Conservation (phyloP, 2,888 invertebrate species). For the Dasysyrphus tricinctus region DNA sequence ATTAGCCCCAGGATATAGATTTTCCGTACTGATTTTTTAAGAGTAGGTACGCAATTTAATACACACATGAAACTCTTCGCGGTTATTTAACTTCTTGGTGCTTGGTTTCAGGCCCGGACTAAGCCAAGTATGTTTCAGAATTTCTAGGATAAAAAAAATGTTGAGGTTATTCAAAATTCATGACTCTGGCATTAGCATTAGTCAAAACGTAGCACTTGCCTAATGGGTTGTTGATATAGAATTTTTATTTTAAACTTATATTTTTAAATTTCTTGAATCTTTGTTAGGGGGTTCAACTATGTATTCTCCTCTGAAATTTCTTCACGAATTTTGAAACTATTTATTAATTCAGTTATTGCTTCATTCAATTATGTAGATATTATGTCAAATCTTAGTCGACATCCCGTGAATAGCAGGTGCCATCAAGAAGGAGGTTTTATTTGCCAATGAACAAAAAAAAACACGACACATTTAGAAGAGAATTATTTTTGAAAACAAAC, state of each 20-base stretch:
- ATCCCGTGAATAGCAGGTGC: background rate
- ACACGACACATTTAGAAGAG: background rate
- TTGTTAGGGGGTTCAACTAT: too few species aligned
- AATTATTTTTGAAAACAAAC: background rate
- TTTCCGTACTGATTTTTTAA: slow-evolving; percentile 71
- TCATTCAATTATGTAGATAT: too few species aligned
- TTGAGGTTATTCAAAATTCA: too few species aligned
- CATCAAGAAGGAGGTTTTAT: background rate
- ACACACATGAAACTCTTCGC: too few species aligned
- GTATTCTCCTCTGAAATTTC: too few species aligned
- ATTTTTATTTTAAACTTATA: too few species aligned
- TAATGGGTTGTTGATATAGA: too few species aligned
- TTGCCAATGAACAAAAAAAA: background rate
- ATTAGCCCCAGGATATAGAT: slow-evolving; percentile 76
- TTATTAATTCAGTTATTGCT: too few species aligned
- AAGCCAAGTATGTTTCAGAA: background rate
- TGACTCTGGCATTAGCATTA: too few species aligned
- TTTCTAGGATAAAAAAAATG: background rate
- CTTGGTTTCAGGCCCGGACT: background rate
- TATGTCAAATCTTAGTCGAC: background rate
- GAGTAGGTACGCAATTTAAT: slow-evolving; percentile 14
- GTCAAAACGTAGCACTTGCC: too few species aligned
- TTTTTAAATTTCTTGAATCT: too few species aligned
- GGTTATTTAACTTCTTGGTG: background rate
- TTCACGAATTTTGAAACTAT: too few species aligned